phyloP scores from a whole-genome alignment of 2,888 invertebrate species.

The Augiades crinisus region DNA sequence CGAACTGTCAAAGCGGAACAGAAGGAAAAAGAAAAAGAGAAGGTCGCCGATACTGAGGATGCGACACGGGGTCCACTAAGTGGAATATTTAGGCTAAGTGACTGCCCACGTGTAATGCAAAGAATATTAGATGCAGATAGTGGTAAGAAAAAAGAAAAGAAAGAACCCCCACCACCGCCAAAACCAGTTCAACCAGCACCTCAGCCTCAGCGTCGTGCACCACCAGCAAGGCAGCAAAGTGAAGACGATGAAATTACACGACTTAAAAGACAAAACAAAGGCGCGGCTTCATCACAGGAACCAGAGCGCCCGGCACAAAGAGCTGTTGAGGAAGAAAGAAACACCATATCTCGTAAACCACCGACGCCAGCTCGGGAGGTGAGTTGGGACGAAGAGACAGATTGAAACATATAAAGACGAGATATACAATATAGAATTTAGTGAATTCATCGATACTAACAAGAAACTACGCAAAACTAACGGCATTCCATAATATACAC shows the following conservation, averaged over 20 bases:
- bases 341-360: conserved; percentile 82
- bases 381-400: conserved; percentile 84
- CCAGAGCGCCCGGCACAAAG: conserved; percentile 79
- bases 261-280: conserved; percentile 93
- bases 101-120: conserved; percentile 94
- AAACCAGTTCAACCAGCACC: conserved; percentile 80
- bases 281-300: conserved; percentile 83
- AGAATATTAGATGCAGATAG: conserved; percentile 91
- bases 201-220: conserved; percentile 72
- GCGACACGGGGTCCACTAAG: conserved; percentile 92
- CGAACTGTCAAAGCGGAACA: conserved; percentile 86
- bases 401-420: conserved; percentile 50
- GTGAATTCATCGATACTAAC: conserved; percentile 75
- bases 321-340: conserved; percentile 81
- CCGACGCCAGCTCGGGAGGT: conserved; percentile 89
- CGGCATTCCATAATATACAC: conserved; percentile 75
- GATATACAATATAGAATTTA: conserved; percentile 65
- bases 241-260: conserved; percentile 95
- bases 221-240: conserved; percentile 89
- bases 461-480: conserved; percentile 68
- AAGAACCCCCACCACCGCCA: conserved; percentile 82
- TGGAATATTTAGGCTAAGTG: conserved; percentile 92
- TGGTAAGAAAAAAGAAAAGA: conserved; percentile 88
- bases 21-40: conserved; percentile 82
- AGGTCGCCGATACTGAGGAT: conserved; percentile 94